Evolutionary conservation across 2,888 invertebrate genomes (phyloP).

Genomic region (Lasioglossum zephyrum): DNA sequence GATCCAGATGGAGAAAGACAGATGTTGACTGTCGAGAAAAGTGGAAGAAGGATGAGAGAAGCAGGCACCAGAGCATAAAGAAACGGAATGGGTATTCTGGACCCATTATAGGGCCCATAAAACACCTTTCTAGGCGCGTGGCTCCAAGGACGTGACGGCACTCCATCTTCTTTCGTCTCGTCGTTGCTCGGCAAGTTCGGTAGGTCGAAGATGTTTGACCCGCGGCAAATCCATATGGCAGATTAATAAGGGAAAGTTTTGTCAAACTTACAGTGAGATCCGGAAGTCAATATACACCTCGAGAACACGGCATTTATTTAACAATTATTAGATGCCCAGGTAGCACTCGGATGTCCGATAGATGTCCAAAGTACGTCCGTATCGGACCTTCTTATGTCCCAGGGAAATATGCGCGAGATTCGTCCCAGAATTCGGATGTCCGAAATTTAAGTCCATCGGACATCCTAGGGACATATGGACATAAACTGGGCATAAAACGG

Average conservation of each 20-base stretch:
- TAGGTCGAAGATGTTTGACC: not conserved
- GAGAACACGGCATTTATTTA: too few relatives aligned
- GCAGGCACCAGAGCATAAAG: constrained; percentile 62
- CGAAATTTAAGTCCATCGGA: too few relatives aligned
- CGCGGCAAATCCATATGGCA: not conserved
- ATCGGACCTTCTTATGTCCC: too few relatives aligned
- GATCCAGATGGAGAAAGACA: constrained; percentile 14
- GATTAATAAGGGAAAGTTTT: not conserved
- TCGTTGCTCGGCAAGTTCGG: constrained; percentile 25
- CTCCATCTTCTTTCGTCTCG: constrained; percentile 65
- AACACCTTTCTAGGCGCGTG: constrained; percentile 80
- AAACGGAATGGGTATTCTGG: constrained; percentile 75
- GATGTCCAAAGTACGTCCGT: too few relatives aligned
- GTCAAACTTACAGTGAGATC: not conserved
- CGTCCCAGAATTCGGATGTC: too few relatives aligned
- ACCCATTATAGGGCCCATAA: constrained; percentile 80
- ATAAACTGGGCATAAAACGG: too few relatives aligned
- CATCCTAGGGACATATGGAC: too few relatives aligned
- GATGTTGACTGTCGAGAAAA: constrained; percentile 7
- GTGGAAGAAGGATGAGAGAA: constrained; percentile 25
- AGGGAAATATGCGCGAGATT: too few relatives aligned
- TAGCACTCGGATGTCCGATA: too few relatives aligned
- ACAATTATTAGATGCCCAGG: too few relatives aligned
- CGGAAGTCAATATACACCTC: too few relatives aligned
- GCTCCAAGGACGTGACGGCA: constrained; percentile 77